A percentile compares a stretch with the other conserved stretches of the same genome.
These are phyloP conservation scores for Melanostoma mellinum DNA, from an alignment of 2,888 invertebrate species.

Conservation along the genomic window DNA sequence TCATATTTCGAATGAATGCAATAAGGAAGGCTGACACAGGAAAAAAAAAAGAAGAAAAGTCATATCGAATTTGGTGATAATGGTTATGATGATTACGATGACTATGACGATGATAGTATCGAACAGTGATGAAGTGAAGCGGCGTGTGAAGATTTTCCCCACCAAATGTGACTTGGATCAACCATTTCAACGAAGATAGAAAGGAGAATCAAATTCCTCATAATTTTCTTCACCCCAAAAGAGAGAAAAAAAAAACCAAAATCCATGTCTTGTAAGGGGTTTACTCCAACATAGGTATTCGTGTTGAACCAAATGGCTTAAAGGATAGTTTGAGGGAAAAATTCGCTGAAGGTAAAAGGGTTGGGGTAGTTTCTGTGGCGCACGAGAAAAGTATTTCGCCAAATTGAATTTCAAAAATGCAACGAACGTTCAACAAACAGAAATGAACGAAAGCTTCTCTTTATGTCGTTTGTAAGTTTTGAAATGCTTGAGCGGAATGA, in stretches of 20 bases:
- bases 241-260: background rate
- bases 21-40: constrained; percentile 23
- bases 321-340: constrained; percentile 27
- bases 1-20: constrained; percentile 43
- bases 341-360: constrained; percentile 7
- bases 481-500: constrained; percentile 38
- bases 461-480: background rate
- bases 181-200: background rate
- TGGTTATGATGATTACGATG: constrained; percentile 2
- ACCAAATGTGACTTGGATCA: constrained; percentile 2
- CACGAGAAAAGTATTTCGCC: constrained; percentile 52
- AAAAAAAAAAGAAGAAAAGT: constrained; percentile 16
- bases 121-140: constrained; percentile 4
- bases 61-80: constrained; percentile 42
- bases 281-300: constrained; percentile 6
- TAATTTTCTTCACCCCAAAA: constrained; percentile 26
- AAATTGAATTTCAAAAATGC: constrained; percentile 69
- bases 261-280: background rate
- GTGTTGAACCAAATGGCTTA: constrained; percentile 48
- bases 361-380: constrained; percentile 27
- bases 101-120: constrained; percentile 3
- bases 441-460: constrained; percentile 28
- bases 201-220: constrained; percentile 35
- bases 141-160: constrained; percentile 3
- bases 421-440: constrained; percentile 17